Evolutionary conservation across 2,113 vertebrate species (phyloP).

Genomic region (Elephas maximus): DNA sequence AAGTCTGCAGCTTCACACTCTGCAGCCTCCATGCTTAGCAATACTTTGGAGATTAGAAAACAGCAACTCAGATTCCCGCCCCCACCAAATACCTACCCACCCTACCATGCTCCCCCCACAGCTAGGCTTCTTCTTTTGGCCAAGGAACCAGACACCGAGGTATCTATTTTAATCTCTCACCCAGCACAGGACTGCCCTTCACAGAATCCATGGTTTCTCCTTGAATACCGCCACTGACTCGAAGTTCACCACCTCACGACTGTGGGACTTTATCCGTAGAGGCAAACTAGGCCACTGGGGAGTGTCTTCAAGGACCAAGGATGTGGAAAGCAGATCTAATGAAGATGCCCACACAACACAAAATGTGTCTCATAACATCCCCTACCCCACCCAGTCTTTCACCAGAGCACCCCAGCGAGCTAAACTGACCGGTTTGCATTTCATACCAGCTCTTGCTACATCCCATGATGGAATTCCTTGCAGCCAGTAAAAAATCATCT

Average conservation of each 20-base stretch:
- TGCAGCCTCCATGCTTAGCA: background rate
- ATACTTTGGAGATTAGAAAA: conserved; percentile 20
- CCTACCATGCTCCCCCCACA: background rate
- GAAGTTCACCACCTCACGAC: conserved; percentile 50
- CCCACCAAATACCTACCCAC: background rate
- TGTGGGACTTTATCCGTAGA: conserved; percentile 44
- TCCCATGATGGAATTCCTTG: conserved; percentile 19
- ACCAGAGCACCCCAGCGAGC: conserved; percentile 52
- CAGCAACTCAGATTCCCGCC: background rate
- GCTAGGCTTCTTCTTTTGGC: background rate
- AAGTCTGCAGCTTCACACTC: background rate
- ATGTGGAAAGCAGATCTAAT: conserved; percentile 64
- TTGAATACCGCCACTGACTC: conserved; percentile 54
- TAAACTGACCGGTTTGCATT: conserved; percentile 62
- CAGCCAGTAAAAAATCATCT: background rate
- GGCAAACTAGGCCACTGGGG: conserved; percentile 72
- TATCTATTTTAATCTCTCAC: conserved; percentile 71
- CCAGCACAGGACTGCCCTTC: conserved; percentile 67
- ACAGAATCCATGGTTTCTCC: conserved; percentile 71
- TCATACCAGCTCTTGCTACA: conserved; percentile 53
- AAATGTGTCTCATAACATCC: conserved; percentile 48
- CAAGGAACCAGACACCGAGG: background rate
- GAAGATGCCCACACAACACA: conserved; percentile 72
- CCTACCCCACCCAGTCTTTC: conserved; percentile 74
- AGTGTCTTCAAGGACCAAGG: conserved; percentile 66